Evolutionary conservation across 2,888 invertebrate genomes (phyloP).

Genomic region (Anodontia alba): DNA sequence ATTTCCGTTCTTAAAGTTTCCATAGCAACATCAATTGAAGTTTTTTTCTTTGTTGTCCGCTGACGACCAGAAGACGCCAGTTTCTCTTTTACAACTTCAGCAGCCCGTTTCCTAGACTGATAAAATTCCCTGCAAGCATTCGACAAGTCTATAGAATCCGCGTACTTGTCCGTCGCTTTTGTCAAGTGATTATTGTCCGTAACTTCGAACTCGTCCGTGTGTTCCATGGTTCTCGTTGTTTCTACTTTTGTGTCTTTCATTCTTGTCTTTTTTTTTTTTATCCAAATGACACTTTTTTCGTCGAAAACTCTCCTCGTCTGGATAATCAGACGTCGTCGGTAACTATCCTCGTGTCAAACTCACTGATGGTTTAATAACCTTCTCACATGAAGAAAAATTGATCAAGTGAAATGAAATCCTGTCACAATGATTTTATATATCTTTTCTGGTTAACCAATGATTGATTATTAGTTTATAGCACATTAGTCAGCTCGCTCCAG

Average conservation of each 20-base stretch:
- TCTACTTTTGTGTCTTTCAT: slow-evolving; percentile 46
- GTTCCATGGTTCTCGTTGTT: slow-evolving; percentile 18
- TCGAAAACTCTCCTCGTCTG: slow-evolving; percentile 13
- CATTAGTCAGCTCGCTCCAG: not conserved
- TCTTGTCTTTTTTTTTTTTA: not conserved
- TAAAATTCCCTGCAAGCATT: slow-evolving; percentile 73
- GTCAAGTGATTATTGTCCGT: slow-evolving; percentile 48
- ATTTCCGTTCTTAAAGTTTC: slow-evolving; percentile 65
- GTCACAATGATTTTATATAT: not conserved
- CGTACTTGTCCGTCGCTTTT: slow-evolving; percentile 63
- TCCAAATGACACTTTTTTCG: not conserved
- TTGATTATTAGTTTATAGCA: not conserved
- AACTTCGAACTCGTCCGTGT: slow-evolving; percentile 27
- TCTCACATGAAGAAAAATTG: too few species aligned
- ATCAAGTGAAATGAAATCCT: too few species aligned
- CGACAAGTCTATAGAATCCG: slow-evolving; percentile 70
- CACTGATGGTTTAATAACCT: too few species aligned
- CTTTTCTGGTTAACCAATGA: not conserved
- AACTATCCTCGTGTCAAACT: too few species aligned
- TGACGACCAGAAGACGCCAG: slow-evolving; percentile 45
- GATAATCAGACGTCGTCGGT: slow-evolving; percentile 37
- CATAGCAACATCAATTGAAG: slow-evolving; percentile 63
- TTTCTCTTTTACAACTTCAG: slow-evolving; percentile 59
- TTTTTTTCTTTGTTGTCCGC: slow-evolving; percentile 45
- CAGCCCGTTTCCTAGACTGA: slow-evolving; percentile 61